phyloP scores from a whole-genome alignment of 2,113 vertebrate species.

The Girardinichthys multiradiatus region DNA sequence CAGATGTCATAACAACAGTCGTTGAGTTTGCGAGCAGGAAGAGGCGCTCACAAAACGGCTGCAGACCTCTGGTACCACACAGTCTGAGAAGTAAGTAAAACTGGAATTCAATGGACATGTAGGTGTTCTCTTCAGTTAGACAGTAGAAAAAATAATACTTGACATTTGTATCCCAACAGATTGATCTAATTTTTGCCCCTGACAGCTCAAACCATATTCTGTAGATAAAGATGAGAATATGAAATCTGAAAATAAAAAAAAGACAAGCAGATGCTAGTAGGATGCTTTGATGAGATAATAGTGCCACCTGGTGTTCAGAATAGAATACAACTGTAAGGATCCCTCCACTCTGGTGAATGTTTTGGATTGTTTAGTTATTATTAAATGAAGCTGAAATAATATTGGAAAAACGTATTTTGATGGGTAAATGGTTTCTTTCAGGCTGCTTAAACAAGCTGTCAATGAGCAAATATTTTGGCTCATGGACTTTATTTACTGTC shows the following conservation, averaged over 20 bases:
- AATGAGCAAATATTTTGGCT: too few relatives aligned
- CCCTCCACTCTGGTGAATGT: neutral
- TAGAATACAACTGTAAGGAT: neutral
- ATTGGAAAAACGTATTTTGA: neutral
- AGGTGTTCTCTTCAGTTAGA: neutral
- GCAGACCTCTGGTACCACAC: conserved; percentile 86
- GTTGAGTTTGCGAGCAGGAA: conserved; percentile 73
- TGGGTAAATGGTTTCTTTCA: neutral
- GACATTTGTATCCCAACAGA: neutral
- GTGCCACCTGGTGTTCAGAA: conserved; percentile 45
- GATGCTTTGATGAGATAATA: neutral
- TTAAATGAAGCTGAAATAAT: neutral
- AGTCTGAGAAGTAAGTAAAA: conserved; percentile 73
- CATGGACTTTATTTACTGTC: too few relatives aligned
- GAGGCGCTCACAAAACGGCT: conserved; percentile 87
- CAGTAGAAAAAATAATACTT: neutral
- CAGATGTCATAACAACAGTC: conserved; percentile 87
- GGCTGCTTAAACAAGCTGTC: neutral
- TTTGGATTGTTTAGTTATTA: neutral
- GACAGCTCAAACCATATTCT: neutral
- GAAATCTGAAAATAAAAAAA: neutral
- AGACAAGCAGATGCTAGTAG: neutral
- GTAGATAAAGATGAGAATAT: neutral
- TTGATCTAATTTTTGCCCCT: neutral
- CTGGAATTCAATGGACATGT: neutral